These are phyloP conservation scores for Drosophila varians DNA, from an alignment of 1,140 invertebrate genomes.

Conservation along the genomic window DNA sequence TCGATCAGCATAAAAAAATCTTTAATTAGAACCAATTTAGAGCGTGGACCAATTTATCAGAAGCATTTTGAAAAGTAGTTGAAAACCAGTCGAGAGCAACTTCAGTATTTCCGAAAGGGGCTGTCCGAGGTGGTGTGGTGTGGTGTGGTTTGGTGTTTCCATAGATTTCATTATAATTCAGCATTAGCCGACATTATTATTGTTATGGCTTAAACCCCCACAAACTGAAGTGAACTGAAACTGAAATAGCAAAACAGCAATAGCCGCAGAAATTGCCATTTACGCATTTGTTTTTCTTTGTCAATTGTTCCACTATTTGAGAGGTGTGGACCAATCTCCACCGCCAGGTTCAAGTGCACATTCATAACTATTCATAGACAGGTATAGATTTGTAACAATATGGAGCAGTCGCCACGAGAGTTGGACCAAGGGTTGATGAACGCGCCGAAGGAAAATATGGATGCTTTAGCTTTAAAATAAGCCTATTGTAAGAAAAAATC, in stretches of 20 bases:
- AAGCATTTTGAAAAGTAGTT: constrained; percentile 81
- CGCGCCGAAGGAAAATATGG: constrained; percentile 9
- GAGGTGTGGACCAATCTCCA: constrained; percentile 60
- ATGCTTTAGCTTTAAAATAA: not conserved
- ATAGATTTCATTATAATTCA: constrained; percentile 63
- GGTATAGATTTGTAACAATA: constrained; percentile 31
- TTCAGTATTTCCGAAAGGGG: constrained; percentile 64
- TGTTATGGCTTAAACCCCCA: constrained; percentile 49
- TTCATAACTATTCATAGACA: constrained; percentile 26
- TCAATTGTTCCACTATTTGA: constrained; percentile 56
- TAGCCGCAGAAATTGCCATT: constrained; percentile 53
- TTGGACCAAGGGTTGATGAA: constrained; percentile 21
- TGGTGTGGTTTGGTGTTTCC: constrained; percentile 5
- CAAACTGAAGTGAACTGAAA: constrained; percentile 33
- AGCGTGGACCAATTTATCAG: constrained; percentile 80
- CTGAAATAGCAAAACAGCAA: constrained; percentile 7
- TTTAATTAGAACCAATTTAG: constrained; percentile 81
- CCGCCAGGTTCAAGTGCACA: constrained; percentile 72
- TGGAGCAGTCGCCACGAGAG: constrained; percentile 22
- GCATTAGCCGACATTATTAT: constrained; percentile 63
- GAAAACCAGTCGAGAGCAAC: constrained; percentile 79
- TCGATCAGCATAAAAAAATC: constrained; percentile 72
- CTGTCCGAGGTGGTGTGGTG: constrained; percentile 18
- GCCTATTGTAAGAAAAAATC: not conserved
- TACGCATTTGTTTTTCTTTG: constrained; percentile 80